phyloP scores from a whole-genome alignment of 2,113 vertebrate species.

The Rhinolophus sinicus region DNA sequence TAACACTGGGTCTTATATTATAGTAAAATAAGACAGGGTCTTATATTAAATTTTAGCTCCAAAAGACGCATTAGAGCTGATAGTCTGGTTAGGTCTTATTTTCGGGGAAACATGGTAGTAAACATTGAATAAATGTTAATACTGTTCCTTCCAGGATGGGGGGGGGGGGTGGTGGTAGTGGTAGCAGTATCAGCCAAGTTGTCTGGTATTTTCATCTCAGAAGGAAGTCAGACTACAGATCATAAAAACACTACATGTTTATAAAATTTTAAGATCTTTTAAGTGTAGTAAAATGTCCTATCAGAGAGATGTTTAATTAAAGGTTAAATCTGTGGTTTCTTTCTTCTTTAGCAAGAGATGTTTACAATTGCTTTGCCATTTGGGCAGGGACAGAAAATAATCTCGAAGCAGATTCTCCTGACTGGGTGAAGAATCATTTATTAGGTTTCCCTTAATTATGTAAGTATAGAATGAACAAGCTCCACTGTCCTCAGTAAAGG shows the following conservation, averaged over 20 bases:
- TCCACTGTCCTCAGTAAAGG: background rate
- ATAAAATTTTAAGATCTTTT: slow-evolving; percentile 47
- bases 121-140: background rate
- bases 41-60: too few relatives aligned
- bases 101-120: background rate
- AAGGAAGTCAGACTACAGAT: slow-evolving; percentile 15
- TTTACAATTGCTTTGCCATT: slow-evolving; percentile 28
- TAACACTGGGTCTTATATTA: too few relatives aligned
- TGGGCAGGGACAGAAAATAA: slow-evolving; percentile 57
- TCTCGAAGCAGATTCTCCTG: background rate
- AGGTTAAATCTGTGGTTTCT: slow-evolving; percentile 23
- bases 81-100: too few relatives aligned
- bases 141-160: background rate
- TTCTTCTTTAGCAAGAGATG: slow-evolving; percentile 56
- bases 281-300: background rate
- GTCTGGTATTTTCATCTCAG: slow-evolving; percentile 2
- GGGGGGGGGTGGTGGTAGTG: background rate
- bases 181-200: background rate
- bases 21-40: too few relatives aligned
- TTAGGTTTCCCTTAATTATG: background rate
- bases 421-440: background rate
- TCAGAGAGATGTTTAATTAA: background rate
- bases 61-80: too few relatives aligned
- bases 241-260: background rate
- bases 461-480: background rate